Base-by-base conservation (phyloP, 2,797 vertebrate genomes). In the Anguilla obscura region DNA sequence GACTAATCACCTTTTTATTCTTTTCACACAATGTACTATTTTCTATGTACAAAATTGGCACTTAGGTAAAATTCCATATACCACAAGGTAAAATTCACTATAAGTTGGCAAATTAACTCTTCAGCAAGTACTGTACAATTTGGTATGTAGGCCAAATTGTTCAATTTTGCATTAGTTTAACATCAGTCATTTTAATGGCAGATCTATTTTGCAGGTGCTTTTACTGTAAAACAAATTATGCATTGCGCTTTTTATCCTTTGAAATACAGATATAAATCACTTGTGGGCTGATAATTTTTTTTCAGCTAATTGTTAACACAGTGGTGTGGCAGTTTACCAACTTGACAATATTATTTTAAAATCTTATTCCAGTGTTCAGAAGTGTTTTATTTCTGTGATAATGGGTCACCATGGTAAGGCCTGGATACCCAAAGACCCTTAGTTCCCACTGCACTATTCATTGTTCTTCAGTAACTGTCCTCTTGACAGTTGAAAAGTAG, bases 311-410 rank as follows among this genome's bases (percentile, higher is more conserved):
- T 83, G 91, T 91, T 92, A 83, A 58, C 56, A 92, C 79, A 82
- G 91, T 92, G 89, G 90, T 94, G 92, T 58, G 87, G 76, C 2
- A 69, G 86, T 83, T 85, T 71, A 76, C n/a, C 82, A 18, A 1
- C n/a, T 52, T n/a, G 63, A 87, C 40, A 50, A 24, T 60, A 86
- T 52, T 36, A 83, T 86, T 85, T 10, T 40, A 9, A 87, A 63
- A 60, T 92, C 92, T 90, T 89, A 90, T 79, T 16, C 12, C 36
- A 86, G 33, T 63, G 6, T 0, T 85, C 30, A 36, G 69, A 50
- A 87, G 90, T 36, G 14, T 30, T 74, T 74, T 0, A 33, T 33
- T 74, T 74, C 33, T 74, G 69, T 24, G 69, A 33, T 30, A n/a
- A 33, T 14, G 1, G 27, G 27, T 33, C 27, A 2, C n/a, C 69